phyloP scores from a whole-genome alignment of 2,797 vertebrate genomes.

The Phrynocephalus forsythii region DNA sequence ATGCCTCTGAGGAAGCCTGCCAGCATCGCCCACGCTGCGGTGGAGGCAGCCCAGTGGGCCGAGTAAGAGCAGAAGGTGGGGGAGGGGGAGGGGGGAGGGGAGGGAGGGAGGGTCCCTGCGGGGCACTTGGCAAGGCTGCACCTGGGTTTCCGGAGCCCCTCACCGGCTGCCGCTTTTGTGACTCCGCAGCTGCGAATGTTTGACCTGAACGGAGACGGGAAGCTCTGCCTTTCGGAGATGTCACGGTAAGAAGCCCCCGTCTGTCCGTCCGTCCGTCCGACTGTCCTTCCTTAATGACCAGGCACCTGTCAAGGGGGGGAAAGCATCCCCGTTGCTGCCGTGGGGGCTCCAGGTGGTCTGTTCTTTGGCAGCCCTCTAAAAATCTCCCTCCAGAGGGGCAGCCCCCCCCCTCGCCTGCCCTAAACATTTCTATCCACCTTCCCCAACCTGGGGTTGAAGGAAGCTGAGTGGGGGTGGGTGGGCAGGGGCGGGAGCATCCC shows the following conservation, averaged over 20 bases:
- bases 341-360: too few species aligned
- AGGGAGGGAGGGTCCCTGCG: background rate
- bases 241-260: slow-evolving; percentile 87
- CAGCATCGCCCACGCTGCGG: too few species aligned
- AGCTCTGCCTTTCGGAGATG: slow-evolving; percentile 96
- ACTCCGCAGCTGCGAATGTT: slow-evolving; percentile 91
- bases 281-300: background rate
- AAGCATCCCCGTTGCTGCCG: too few species aligned
- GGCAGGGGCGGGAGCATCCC: too few species aligned
- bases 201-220: slow-evolving; percentile 94
- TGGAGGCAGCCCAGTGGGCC: too few species aligned
- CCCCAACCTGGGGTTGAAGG: background rate
- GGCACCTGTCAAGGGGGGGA: background rate
- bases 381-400: background rate
- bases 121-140: too few species aligned
- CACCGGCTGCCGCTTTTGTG: slow-evolving; percentile 21
- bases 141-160: background rate
- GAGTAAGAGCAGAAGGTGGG: too few species aligned
- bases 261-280: too few species aligned
- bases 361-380: background rate
- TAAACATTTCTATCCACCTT: background rate
- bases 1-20: too few species aligned
- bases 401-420: too few species aligned
- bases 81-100: background rate
- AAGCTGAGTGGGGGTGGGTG: background rate